Percentiles rank a stretch among this genome's conserved stretches.
These are phyloP conservation scores for Dryadula phaetusa DNA, from an alignment of 2,888 invertebrate species.

Conservation along the genomic window DNA sequence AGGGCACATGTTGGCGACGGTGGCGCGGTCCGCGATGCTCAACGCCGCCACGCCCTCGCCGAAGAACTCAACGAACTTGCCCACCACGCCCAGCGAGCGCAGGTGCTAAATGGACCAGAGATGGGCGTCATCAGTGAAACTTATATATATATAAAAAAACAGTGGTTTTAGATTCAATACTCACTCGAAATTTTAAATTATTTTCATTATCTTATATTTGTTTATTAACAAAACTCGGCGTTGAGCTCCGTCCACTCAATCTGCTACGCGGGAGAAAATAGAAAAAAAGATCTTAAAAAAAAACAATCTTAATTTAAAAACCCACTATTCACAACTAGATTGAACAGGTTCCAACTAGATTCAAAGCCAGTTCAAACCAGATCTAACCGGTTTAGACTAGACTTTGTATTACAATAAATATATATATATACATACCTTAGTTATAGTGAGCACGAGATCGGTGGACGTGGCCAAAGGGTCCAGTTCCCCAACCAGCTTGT, in stretches of 20 bases:
- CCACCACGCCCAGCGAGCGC: slow-evolving; percentile 97
- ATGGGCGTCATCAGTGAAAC: too few relatives aligned
- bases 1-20: slow-evolving; percentile 99
- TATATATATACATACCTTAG: slow-evolving; percentile 89
- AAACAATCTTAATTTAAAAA: too few relatives aligned
- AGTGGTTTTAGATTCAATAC: too few relatives aligned
- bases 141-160: too few relatives aligned
- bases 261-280: too few relatives aligned
- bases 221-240: too few relatives aligned
- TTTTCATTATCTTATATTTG: too few relatives aligned
- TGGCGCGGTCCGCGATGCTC: slow-evolving; percentile 98
- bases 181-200: too few relatives aligned
- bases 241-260: too few relatives aligned
- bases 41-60: slow-evolving; percentile 96
- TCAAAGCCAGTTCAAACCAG: neutral
- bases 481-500: slow-evolving; percentile 92
- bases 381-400: neutral
- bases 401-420: too few relatives aligned
- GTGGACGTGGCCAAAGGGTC: slow-evolving; percentile 96
- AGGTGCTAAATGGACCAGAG: slow-evolving; percentile 87
- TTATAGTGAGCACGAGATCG: slow-evolving; percentile 98
- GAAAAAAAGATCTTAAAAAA: too few relatives aligned
- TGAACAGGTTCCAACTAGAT: neutral
- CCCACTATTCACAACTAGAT: neutral
- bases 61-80: slow-evolving; percentile 99